phyloP scores from a whole-genome alignment of 37 sponge, comb jelly and placozoan genomes.

The Haliclona indistincta region DNA sequence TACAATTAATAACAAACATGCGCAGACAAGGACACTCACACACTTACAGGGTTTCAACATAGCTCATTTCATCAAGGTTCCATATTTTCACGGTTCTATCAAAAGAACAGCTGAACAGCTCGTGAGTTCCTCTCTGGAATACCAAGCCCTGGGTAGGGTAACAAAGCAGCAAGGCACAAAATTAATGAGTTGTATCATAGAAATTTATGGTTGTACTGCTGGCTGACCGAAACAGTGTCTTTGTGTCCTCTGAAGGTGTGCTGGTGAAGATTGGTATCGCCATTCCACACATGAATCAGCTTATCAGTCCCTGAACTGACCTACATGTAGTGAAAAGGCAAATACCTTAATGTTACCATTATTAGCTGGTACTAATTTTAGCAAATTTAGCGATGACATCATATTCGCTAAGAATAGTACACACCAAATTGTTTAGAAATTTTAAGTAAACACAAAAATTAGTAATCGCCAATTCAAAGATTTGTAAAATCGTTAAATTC shows the following conservation, averaged over 20 bases:
- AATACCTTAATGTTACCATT: neutral
- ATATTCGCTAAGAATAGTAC: neutral
- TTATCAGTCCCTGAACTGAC: conserved; percentile 93
- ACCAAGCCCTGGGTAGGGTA: conserved; percentile 71
- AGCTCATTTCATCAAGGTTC: conserved; percentile 94
- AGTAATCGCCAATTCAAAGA: too few relatives aligned
- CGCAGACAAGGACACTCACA: neutral
- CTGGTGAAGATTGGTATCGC: conserved; percentile 42
- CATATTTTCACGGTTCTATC: conserved; percentile 96
- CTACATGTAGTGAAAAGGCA: conserved; percentile 4
- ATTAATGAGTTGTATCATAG: neutral
- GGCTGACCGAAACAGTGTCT: conserved; percentile 78
- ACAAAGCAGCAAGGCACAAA: neutral
- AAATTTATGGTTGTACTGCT: neutral
- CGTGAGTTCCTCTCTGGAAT: conserved; percentile 77
- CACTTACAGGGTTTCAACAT: conserved; percentile 95
- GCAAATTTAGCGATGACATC: neutral
- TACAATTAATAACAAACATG: neutral
- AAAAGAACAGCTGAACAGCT: conserved; percentile 90
- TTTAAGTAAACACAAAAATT: neutral
- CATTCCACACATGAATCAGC: conserved; percentile 84
- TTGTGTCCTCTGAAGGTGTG: conserved; percentile 93
- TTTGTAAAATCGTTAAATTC: too few relatives aligned
- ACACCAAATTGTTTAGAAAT: neutral
- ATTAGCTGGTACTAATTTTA: neutral